Evolutionary conservation across 2,797 vertebrate species (phyloP), one percentile per base, ranked within the genome.

Genomic region (Urosaurus nigricauda): DNA sequence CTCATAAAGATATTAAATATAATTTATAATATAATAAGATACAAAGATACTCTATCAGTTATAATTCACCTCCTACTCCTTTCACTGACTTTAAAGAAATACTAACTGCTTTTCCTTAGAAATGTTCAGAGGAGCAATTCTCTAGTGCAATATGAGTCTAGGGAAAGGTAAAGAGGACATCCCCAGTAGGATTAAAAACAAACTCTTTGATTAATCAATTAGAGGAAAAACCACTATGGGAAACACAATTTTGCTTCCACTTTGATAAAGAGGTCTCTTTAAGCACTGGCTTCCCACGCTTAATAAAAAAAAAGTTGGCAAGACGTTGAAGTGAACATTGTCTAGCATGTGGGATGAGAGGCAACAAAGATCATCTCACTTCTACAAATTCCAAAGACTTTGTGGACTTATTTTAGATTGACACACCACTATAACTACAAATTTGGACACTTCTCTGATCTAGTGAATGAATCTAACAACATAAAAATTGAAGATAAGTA

Each of bases 401-500:
- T 24, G 58, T 0, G 0, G 78, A 51, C 77, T 68, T 85, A 68
- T 90, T 88, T 75, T 77, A 35, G 37, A 93, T 78, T 68, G 85
- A 77, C 89, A 74, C 29, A 43, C 60, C 35, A 56, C 85, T 86
- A 86, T 40, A 88, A 86, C 35, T 78, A 53, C 78, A 81, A 92
- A 92, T 90, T 86, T 53, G 81, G 90, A 75, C 84, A 91, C 86
- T 81, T 12, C 0, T 1, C 0, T 40, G 51, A 83, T 88, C 60
- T 86, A 91, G 79, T 85, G 93, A 94, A 92, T 90, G 92, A 89
- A 93, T 89, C 91, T 89, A 92, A 74, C 91, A 94, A 90, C 13
- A 0, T 32, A 1, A 47, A 58, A 88, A 92, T 87, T 91, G 80
- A 95, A 95, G 90, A 93, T 89, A 94, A 94, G 88, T 92, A 75